Conservation (phyloP, 2,113 vertebrate species). For the Heterochromis multidens region DNA sequence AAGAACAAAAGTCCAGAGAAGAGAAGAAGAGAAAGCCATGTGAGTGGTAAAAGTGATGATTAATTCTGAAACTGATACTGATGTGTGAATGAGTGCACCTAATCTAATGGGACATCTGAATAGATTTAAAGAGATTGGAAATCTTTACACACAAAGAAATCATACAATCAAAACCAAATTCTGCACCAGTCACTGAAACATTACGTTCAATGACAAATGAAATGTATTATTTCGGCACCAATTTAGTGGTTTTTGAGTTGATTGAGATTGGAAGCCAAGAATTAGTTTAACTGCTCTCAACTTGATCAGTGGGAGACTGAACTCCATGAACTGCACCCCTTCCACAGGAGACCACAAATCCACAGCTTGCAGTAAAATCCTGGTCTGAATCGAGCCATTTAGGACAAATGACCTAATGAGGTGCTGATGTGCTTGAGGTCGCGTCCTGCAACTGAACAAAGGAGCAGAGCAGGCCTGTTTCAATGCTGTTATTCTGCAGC, state of each 20-base stretch:
- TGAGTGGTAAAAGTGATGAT: background rate
- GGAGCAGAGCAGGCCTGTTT: background rate
- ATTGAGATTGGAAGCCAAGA: background rate
- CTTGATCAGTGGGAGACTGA: background rate
- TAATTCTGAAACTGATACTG: background rate
- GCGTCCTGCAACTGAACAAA: background rate
- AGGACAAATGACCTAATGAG: constrained; percentile 36
- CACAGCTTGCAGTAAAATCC: background rate
- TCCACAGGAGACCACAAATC: background rate
- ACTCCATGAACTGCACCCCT: accelerated
- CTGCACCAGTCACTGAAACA: background rate
- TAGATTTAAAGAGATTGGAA: background rate
- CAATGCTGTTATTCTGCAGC: constrained; percentile 11
- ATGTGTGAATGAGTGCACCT: background rate
- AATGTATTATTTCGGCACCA: background rate
- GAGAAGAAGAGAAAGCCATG: background rate
- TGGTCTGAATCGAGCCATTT: background rate
- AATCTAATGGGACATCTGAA: background rate
- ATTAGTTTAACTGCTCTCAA: accelerated
- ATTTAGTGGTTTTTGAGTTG: background rate
- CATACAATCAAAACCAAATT: background rate
- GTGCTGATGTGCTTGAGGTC: constrained; percentile 20
- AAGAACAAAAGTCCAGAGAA: background rate
- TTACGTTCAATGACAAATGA: background rate
- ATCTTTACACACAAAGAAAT: background rate